A percentile compares a stretch with the other conserved stretches of the same genome.
phyloP scores from a whole-genome alignment of 2,113 vertebrate genomes.

The Elephas maximus region DNA sequence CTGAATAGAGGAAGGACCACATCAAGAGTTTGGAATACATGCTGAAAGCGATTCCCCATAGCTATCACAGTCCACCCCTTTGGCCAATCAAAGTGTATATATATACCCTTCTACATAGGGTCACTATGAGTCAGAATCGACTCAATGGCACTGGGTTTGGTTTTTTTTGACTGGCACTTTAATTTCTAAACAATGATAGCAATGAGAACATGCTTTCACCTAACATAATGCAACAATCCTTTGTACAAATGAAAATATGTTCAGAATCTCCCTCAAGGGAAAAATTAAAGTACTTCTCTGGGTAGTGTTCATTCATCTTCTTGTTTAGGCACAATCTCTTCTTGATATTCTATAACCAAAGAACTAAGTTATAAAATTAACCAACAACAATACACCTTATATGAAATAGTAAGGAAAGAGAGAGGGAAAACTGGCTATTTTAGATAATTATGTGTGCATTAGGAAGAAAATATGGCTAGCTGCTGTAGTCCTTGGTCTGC shows the following conservation, averaged over 20 bases:
- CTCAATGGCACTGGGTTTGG: too few relatives aligned
- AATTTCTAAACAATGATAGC: constrained; percentile 9
- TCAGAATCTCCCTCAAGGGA: neutral
- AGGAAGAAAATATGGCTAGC: constrained; percentile 2
- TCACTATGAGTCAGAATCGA: too few relatives aligned
- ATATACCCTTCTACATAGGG: too few relatives aligned
- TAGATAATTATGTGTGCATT: neutral
- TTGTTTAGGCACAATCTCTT: neutral
- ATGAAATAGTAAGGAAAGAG: neutral
- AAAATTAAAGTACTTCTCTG: neutral
- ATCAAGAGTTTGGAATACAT: neutral
- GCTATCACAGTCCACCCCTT: neutral
- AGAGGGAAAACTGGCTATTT: neutral
- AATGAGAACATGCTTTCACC: constrained; percentile 2
- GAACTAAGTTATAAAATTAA: constrained; percentile 41
- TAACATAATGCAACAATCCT: constrained; percentile 16
- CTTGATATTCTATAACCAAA: neutral
- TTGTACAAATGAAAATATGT: neutral
- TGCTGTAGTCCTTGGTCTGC: neutral
- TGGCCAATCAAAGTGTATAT: neutral
- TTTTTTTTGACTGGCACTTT: neutral
- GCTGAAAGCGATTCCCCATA: neutral
- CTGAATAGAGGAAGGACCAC: neutral
- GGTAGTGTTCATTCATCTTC: neutral
- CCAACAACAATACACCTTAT: neutral